Conservation (phyloP, 1,140 invertebrate species). For the Ceratina calcarata region DNA sequence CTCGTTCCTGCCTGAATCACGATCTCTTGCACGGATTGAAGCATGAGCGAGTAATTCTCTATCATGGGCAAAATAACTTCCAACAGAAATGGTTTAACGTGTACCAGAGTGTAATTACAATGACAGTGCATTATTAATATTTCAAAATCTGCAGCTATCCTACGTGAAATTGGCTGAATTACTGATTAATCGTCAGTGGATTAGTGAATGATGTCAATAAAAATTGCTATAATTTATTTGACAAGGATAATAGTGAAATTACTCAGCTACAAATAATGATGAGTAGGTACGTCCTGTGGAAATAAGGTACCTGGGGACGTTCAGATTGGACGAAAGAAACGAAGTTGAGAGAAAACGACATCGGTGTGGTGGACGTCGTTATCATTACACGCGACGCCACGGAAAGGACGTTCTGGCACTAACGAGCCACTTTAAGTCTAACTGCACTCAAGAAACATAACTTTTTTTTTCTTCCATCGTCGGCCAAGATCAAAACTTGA, state of each 20-base stretch:
- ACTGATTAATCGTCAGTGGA: too few relatives aligned
- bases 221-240: neutral
- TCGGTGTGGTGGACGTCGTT: constrained; percentile 36
- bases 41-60: too few relatives aligned
- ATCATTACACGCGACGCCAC: constrained; percentile 42
- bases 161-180: too few relatives aligned
- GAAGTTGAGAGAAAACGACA: constrained; percentile 40
- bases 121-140: too few relatives aligned
- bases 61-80: too few relatives aligned
- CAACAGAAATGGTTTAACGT: too few relatives aligned
- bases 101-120: too few relatives aligned
- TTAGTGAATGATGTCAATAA: too few relatives aligned
- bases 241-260: constrained; percentile 22
- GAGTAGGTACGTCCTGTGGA: neutral
- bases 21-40: too few relatives aligned
- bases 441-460: constrained; percentile 42
- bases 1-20: constrained; percentile 20
- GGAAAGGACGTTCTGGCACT: constrained; percentile 39
- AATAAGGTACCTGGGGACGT: neutral
- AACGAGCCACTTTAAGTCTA: constrained; percentile 49
- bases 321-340: constrained; percentile 20
- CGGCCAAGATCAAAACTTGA: constrained; percentile 19
- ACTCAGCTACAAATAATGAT: constrained; percentile 8
- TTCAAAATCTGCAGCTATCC: too few relatives aligned
- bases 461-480: constrained; percentile 34